A percentile compares a stretch with the other conserved stretches of the same genome.
Evolutionary conservation across 2,113 vertebrate species (phyloP).

Genomic region (Stictonetta naevosa): DNA sequence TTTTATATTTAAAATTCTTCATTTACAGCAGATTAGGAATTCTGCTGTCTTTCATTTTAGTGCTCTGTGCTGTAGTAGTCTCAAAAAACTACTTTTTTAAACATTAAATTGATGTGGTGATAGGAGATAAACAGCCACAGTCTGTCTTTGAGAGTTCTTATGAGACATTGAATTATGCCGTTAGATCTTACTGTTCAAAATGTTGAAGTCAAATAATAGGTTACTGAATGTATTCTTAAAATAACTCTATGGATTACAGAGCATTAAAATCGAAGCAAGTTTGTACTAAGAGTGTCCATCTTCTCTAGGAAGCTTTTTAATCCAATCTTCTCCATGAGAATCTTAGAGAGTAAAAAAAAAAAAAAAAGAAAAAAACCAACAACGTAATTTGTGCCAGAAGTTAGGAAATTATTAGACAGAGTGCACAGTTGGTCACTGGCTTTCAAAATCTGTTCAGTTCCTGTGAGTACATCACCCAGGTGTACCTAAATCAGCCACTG

Average conservation of each 20-base stretch:
- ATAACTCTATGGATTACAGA: not conserved
- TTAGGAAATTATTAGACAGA: not conserved
- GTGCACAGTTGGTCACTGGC: not conserved
- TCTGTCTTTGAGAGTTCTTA: not conserved
- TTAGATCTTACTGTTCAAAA: not conserved
- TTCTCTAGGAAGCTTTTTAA: not conserved
- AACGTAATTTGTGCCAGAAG: not conserved
- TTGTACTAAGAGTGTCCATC: not conserved
- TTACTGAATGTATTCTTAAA: not conserved
- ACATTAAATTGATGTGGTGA: not conserved
- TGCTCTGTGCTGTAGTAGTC: not conserved
- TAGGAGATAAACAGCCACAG: not conserved
- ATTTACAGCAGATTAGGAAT: not conserved
- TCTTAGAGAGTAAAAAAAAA: not conserved
- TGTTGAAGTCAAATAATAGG: not conserved
- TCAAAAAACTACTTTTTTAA: not conserved
- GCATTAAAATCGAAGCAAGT: not conserved
- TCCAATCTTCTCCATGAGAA: not conserved
- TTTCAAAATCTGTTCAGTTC: not conserved
- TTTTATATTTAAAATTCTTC: not conserved
- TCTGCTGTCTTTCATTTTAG: not conserved
- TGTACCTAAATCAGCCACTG: not conserved
- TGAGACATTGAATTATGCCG: not conserved
- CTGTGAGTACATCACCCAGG: not conserved
- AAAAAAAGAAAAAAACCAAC: no score